Evolutionary conservation across 2,797 vertebrate genomes (phyloP).

Genomic region (Chaetodon trifasciatus): DNA sequence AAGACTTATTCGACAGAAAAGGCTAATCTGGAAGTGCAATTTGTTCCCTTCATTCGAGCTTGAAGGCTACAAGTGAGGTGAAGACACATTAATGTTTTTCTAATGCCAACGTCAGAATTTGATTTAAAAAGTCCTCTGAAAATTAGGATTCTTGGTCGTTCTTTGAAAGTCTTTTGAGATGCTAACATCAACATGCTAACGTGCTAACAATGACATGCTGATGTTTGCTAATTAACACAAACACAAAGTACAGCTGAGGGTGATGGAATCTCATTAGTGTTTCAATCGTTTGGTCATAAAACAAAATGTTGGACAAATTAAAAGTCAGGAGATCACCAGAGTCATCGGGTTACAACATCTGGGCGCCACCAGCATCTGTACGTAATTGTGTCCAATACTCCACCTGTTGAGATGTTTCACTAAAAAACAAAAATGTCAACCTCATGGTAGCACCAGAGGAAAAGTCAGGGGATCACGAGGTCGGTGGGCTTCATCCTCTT

Average conservation of each 20-base stretch:
- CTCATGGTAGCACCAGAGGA: neutral
- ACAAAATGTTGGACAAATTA: too few species aligned
- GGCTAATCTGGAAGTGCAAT: neutral
- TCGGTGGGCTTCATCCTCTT: neutral
- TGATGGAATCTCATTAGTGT: neutral
- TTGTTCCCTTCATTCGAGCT: neutral
- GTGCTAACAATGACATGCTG: too few species aligned
- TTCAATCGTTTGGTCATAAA: too few species aligned
- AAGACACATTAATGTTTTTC: slow-evolving; percentile 6
- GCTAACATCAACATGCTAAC: too few species aligned
- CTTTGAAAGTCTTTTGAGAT: too few species aligned
- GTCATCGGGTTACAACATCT: neutral
- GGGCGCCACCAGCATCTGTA: neutral
- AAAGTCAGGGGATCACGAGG: too few species aligned
- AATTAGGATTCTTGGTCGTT: neutral
- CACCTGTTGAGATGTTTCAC: neutral
- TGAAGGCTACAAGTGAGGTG: neutral
- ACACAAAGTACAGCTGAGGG: neutral
- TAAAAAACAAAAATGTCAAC: neutral
- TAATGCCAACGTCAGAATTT: slow-evolving; percentile 10
- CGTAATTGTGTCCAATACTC: neutral
- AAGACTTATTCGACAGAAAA: neutral
- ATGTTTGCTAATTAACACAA: neutral
- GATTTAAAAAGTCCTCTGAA: neutral
- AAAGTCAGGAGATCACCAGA: too few species aligned